Percentiles rank a stretch among this genome's conserved stretches.
phyloP scores from a whole-genome alignment of 2,113 vertebrate genomes.

The Scartelaos histophorus region DNA sequence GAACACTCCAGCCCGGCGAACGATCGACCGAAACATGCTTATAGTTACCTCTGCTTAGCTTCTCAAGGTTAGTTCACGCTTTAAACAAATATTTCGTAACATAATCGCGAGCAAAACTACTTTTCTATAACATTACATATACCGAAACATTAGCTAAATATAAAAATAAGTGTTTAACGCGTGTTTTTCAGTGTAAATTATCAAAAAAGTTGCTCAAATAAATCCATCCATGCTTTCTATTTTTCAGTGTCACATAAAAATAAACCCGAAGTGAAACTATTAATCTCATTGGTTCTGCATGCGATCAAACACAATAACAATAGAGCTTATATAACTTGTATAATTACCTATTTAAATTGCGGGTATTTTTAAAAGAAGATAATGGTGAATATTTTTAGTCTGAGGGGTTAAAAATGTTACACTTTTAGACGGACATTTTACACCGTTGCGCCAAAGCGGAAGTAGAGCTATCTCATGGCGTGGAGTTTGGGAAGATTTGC shows the following conservation, averaged over 20 bases:
- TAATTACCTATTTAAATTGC: neutral
- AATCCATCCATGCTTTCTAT: neutral
- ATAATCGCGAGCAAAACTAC: neutral
- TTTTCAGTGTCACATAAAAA: slow-evolving; percentile 43
- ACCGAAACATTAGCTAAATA: neutral
- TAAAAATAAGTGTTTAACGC: neutral
- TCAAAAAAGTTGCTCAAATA: neutral
- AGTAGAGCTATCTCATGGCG: neutral
- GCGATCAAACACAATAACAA: neutral
- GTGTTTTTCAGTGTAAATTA: neutral
- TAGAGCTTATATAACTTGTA: neutral
- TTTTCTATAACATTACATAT: neutral
- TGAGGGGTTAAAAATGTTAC: neutral
- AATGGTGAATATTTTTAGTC: neutral
- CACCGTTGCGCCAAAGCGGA: neutral
- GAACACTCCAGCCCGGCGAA: neutral
- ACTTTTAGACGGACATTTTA: slow-evolving; percentile 27
- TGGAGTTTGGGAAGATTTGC: neutral
- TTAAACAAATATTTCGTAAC: neutral
- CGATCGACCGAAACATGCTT: neutral
- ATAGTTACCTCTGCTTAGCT: neutral
- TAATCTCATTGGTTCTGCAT: neutral
- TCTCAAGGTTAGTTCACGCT: neutral
- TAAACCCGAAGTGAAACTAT: slow-evolving; percentile 30
- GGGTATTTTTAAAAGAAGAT: neutral